These are phyloP conservation scores for Microcebus murinus DNA, from an alignment of 2,113 vertebrate species.

Conservation along the genomic window DNA sequence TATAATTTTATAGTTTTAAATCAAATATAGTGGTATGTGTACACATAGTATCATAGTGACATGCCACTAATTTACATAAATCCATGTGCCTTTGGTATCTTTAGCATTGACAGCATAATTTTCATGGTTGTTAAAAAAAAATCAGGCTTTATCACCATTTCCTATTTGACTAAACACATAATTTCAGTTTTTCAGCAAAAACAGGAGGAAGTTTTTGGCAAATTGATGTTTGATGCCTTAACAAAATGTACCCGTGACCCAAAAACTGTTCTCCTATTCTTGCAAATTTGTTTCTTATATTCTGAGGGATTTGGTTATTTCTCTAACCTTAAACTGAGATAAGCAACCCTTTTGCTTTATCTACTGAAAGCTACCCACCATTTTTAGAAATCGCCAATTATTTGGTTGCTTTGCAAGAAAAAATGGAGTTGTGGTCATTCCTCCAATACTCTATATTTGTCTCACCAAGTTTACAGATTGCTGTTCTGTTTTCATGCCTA, in stretches of 20 bases:
- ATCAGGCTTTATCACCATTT: not conserved
- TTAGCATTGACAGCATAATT: not conserved
- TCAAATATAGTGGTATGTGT: not conserved
- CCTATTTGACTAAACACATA: not conserved
- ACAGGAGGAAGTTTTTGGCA: not conserved
- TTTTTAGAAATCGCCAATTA: not conserved
- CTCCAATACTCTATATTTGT: not conserved
- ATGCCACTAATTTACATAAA: not conserved
- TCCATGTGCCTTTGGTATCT: not conserved
- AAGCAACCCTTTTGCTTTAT: not conserved
- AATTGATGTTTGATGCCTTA: not conserved
- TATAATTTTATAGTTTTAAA: not conserved
- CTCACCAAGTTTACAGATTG: not conserved
- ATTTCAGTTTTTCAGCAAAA: slow-evolving; percentile 24
- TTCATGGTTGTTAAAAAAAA: not conserved
- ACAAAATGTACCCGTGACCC: not conserved
- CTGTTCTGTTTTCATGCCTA: not conserved
- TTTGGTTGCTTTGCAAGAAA: slow-evolving; percentile 20
- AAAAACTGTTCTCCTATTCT: not conserved
- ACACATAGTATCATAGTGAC: not conserved
- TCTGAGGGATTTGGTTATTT: slow-evolving; percentile 7
- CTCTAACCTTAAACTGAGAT: not conserved
- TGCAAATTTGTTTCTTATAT: not conserved
- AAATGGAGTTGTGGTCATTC: not conserved
- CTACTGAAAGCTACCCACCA: not conserved